Evolutionary conservation across 2,797 vertebrate species (phyloP).

Genomic region (Muscicapa comitata): DNA sequence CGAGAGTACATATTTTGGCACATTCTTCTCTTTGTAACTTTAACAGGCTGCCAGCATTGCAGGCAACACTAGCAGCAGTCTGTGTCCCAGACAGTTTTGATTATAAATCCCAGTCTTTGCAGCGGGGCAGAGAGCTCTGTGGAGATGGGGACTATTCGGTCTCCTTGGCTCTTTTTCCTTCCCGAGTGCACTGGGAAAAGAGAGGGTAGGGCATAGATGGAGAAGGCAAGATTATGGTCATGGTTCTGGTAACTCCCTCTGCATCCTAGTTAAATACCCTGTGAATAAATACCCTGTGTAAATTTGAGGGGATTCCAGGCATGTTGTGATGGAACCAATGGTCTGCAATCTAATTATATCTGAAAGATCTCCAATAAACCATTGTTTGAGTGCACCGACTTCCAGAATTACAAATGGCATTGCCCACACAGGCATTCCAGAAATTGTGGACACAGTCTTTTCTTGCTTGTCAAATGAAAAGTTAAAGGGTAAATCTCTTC

Average conservation of each 20-base stretch:
- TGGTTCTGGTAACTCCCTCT: background rate
- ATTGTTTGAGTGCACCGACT: conserved; percentile 24
- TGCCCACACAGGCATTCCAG: conserved; percentile 36
- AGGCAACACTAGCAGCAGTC: conserved; percentile 28
- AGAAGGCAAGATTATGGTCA: background rate
- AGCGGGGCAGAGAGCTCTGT: background rate
- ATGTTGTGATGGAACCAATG: background rate
- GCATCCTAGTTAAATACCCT: background rate
- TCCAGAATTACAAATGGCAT: conserved; percentile 8
- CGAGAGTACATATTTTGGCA: conserved; percentile 46
- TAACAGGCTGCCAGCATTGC: conserved; percentile 32
- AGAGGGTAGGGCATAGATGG: background rate
- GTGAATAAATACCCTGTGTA: background rate
- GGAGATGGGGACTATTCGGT: background rate
- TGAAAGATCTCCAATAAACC: conserved; percentile 25
- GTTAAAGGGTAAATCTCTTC: background rate
- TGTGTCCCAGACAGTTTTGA: conserved; percentile 50
- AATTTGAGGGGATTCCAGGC: background rate
- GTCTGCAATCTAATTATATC: conserved; percentile 23
- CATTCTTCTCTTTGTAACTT: conserved; percentile 24
- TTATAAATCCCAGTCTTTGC: conserved; percentile 39
- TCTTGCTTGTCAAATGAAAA: background rate
- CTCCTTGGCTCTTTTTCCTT: background rate
- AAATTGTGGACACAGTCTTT: background rate
- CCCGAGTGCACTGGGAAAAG: background rate